Conservation (phyloP, 2,888 invertebrate species). For the Coleophora flavipennella region DNA sequence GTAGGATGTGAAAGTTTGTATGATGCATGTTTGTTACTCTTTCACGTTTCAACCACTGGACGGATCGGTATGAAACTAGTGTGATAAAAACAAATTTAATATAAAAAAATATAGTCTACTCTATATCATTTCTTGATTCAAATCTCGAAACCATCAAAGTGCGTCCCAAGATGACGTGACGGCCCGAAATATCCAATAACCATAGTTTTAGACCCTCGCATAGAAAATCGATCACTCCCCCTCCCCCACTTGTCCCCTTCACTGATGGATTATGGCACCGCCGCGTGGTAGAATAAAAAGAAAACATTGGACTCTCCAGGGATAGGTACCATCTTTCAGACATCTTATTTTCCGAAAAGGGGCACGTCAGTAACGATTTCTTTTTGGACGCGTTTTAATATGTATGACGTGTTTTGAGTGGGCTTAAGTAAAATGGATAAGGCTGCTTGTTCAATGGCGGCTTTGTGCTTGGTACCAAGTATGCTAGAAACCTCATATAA, state of each 20-base stretch:
- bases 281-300: slow-evolving; percentile 58
- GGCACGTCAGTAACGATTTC: slow-evolving; percentile 48
- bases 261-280: slow-evolving; percentile 57
- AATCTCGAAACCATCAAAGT: slow-evolving; percentile 40
- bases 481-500: no score
- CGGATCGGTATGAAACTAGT: no score
- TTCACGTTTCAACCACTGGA: no score
- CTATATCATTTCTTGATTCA: slow-evolving; percentile 20
- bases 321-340: slow-evolving; percentile 40
- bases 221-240: slow-evolving; percentile 54
- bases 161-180: slow-evolving; percentile 41
- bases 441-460: no score
- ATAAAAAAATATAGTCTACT: slow-evolving; percentile 8
- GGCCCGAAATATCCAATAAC: slow-evolving; percentile 60
- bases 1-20: no score
- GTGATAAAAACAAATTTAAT: no score
- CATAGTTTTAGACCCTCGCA: slow-evolving; percentile 58
- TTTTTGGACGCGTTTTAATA: slow-evolving; percentile 34
- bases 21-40: no score
- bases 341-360: slow-evolving; percentile 37
- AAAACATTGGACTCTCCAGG: slow-evolving; percentile 60
- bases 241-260: slow-evolving; percentile 19
- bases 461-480: no score
- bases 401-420: slow-evolving; percentile 24
- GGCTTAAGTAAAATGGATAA: slow-evolving; percentile 5